Evolutionary conservation across 2,888 invertebrate species (phyloP), one percentile per base, ranked within the genome.

Genomic region (Entomobrya multifasciata): DNA sequence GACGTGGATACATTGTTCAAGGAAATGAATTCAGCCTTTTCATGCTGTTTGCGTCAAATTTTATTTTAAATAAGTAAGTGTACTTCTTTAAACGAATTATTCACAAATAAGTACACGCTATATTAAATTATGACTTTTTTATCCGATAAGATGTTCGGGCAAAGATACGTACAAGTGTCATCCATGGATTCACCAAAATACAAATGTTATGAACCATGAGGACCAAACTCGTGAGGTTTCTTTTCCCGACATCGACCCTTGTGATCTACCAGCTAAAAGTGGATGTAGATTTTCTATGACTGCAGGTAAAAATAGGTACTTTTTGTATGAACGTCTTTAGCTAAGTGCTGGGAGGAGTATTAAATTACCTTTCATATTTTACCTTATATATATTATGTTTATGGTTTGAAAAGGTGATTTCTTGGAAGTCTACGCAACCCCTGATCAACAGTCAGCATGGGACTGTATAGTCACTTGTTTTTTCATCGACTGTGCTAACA

Each of bases 1-100:
- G 95, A 83, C 94, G 95, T 20, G 99, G 99, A 0, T 99, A 96
- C 93, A 94, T 94, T 11, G 99, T 98, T 91, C 97, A 99, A 93
- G 99, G 99, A 89, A 99, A 99, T 92, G 99, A 99, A 93, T 99
- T 98, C 93, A 98, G 98, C 36, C 94, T 99, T 52, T 99, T 98
- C 93, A 99, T 99, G 99, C 93, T 99, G 72, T 96, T 99, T 91
- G 97, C 98, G 0, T 98, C 99, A 62, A 97, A 98, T 93, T 99
- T 98, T 93, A 96, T 99, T 84, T 94, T 99, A 62, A 99, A 99
- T 93, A 95, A 95, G 93, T 97, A 93, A 92, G 92, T 36, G 36
- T 36, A n/a, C n/a, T n/a, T n/a, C n/a, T n/a, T n/a, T n/a, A n/a
- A n/a, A n/a, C n/a, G n/a, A n/a, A n/a, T n/a, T n/a, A n/a, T n/a